phyloP scores from a whole-genome alignment of 2,888 invertebrate genomes.

The Aproaerema taeniolella region DNA sequence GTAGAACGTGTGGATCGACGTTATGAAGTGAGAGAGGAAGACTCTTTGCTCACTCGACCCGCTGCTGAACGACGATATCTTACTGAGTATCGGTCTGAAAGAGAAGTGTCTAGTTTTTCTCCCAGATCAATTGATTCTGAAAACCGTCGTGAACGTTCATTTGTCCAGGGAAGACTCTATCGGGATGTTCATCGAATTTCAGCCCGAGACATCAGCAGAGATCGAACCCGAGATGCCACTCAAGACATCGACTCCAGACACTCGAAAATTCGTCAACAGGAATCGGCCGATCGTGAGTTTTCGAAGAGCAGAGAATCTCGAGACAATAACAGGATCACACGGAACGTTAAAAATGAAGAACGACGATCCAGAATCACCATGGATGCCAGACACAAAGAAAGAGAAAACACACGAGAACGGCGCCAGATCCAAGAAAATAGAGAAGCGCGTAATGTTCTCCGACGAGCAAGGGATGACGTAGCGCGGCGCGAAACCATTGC shows the following conservation, averaged over 20 bases:
- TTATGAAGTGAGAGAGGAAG: conserved; percentile 24
- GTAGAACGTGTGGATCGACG: conserved; percentile 28
- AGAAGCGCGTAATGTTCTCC: conserved; percentile 14
- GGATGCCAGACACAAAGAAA: conserved; percentile 12
- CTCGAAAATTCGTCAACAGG: conserved; percentile 11
- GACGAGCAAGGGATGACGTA: conserved; percentile 19
- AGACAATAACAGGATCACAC: conserved; percentile 1
- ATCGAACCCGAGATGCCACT: conserved; percentile 10
- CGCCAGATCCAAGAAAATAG: conserved; percentile 9
- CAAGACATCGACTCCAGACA: conserved; percentile 8
- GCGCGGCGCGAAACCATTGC: conserved; percentile 3
- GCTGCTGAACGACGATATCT: neutral
- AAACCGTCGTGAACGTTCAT: conserved; percentile 4
- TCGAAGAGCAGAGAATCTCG: neutral
- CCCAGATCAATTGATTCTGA: neutral
- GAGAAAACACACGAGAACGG: conserved; percentile 2
- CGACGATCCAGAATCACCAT: conserved; percentile 7
- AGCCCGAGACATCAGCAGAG: conserved; percentile 3
- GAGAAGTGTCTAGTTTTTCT: too few relatives aligned
- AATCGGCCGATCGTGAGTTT: neutral
- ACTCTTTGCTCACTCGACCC: conserved; percentile 2
- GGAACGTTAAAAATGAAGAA: neutral
- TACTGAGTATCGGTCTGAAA: conserved; percentile 2
- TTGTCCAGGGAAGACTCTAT: too few relatives aligned
- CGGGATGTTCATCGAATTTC: conserved; percentile 7